Evolutionary conservation across 64 coral and sea anemone genomes (phyloP), one percentile per base, ranked within the genome.

Genomic region (Dendronephthya gigantea): DNA sequence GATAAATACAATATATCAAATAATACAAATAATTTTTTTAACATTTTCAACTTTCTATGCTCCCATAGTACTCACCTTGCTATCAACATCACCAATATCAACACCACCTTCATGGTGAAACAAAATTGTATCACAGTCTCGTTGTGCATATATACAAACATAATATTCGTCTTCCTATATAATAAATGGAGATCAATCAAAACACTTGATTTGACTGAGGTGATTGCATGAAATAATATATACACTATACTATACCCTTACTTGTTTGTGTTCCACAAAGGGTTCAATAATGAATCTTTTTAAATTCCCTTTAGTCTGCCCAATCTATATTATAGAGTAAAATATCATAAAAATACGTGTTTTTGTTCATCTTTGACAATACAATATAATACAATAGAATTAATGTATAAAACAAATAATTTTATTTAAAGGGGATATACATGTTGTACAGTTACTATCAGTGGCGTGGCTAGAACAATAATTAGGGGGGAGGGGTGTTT

Each of bases 241-340:
- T n/a, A n/a, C n/a, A n/a, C n/a, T 52, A 16, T 52, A 52, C 13
- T 52, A 1, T 16, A 52, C 68, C 50, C 47, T 86, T 90, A 91
- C 95, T 87, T 93, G 87, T 81, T 98, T 25, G 70, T 98, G 95
- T 84, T 87, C 86, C 58, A 98, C 87, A 92, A 98, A 98, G 36
- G 92, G 95, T 19, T 98, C 95, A 86, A 98, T 87, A 30, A 98
- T 93, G 50, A 98, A 98, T 86, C 95, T 89, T 79, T 98, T 98
- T 41, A 98, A 23, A 14, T 45, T 70, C 35, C 95, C 95, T 88
- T 68, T 85, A 36, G 95, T 89, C 23, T 84, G 49, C 32, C 95
- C 95, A 88, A 98, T 86, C 95, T 98, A 48, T 31, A 87, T 68
- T 1, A n/a, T n/a, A n/a, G n/a, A n/a, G n/a, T n/a, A n/a, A n/a